Evolutionary conservation across 2,888 invertebrate genomes (phyloP).

Genomic region (Deladenus siricidicola): DNA sequence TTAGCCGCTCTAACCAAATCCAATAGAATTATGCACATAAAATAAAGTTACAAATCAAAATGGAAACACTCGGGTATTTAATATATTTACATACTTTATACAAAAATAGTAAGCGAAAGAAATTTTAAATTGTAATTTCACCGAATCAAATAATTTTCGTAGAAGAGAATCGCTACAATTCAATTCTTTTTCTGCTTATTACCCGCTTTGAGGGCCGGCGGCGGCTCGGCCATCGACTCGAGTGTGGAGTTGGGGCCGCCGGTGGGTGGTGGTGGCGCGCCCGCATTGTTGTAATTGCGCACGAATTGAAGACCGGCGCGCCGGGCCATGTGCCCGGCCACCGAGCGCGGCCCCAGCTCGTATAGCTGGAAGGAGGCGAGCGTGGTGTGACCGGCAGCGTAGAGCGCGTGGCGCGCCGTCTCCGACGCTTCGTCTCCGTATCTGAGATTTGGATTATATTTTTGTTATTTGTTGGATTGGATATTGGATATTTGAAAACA

Average conservation of each 20-base stretch:
- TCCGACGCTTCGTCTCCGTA: conserved; percentile 59
- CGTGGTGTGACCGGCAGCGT: conserved; percentile 66
- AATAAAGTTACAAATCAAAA: no score
- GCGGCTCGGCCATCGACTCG: no score
- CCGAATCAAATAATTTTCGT: no score
- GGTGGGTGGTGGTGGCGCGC: background rate
- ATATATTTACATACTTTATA: no score
- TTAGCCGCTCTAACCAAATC: no score
- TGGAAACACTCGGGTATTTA: no score
- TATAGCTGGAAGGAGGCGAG: conserved; percentile 64
- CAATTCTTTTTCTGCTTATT: no score
- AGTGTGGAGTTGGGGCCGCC: background rate
- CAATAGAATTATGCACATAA: no score
- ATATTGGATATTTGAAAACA: background rate
- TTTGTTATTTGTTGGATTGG: background rate
- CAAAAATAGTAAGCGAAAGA: no score
- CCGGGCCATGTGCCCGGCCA: conserved; percentile 64
- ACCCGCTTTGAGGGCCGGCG: background rate
- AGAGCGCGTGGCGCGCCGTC: conserved; percentile 64
- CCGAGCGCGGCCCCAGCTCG: conserved; percentile 62
- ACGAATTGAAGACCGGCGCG: conserved; percentile 51
- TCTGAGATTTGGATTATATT: conserved; percentile 11
- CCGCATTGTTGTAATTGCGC: background rate
- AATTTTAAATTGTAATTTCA: no score
- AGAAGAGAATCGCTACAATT: no score